Conservation (phyloP, 1,140 invertebrate species). For the Chironomus striatipennis region DNA sequence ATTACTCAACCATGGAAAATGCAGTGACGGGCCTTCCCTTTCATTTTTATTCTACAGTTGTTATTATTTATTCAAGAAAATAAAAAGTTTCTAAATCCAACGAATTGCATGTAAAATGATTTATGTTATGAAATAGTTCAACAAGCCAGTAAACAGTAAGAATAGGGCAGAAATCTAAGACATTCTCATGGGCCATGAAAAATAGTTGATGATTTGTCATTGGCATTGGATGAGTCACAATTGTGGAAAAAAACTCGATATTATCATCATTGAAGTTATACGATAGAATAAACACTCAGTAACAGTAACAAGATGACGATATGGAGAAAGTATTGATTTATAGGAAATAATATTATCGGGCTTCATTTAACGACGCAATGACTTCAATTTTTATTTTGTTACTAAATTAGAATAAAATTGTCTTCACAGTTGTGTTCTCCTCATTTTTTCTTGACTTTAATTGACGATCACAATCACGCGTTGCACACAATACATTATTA, state of each 20-base stretch:
- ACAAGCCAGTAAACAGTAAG: background rate
- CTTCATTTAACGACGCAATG: no score
- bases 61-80: background rate
- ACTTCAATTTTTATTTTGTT: no score
- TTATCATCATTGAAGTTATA: background rate
- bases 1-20: slow-evolving; percentile 1
- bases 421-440: background rate
- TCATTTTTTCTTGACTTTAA: background rate
- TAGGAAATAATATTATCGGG: no score
- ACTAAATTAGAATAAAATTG: background rate
- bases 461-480: background rate
- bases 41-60: background rate
- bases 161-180: background rate
- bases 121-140: background rate
- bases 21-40: background rate
- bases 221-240: background rate
- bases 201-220: background rate
- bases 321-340: background rate
- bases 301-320: background rate
- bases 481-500: background rate
- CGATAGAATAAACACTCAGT: no score
- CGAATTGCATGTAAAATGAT: background rate
- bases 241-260: background rate
- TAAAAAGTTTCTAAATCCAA: no score
- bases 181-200: background rate